Evolutionary conservation across 1,140 invertebrate species (phyloP), one percentile per base, ranked within the genome.

Genomic region (Temnothorax curvispinosus): DNA sequence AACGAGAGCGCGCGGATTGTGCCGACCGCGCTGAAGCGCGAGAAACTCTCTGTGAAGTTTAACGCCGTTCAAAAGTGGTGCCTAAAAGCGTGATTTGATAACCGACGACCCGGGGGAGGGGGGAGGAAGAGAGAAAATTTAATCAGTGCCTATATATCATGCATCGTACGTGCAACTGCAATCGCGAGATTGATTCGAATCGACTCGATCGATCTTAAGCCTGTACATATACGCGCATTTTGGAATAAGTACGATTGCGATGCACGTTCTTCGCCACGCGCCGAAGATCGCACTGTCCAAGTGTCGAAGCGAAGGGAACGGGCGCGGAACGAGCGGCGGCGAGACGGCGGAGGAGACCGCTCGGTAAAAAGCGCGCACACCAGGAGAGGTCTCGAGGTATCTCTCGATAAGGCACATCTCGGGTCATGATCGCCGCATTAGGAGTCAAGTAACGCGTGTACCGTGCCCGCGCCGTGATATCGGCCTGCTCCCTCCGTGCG

Each of bases 121-220:
- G 18, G 0, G 91, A 91, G 67, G 92, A 93, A 88, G 91, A 92
- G 91, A 21, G 44, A 92, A 92, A 91, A n/a, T 32, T 58, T 58
- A 93, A 93, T 88, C 93, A 95, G 94, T 95, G 94, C 94, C 94
- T 94, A 90, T 35, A 74, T 27, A 74, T 27, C 5, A 32, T 4
- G 44, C 67, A n/a, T 38, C 56, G 75, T 85, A 82, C 58, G 88
- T 89, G 91, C 87, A 90, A 92, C 21, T 21, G 21, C 91, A 92
- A 89, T 85, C 58, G 82, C 67, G 18, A 69, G 56, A 89, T 41
- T 15, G 35, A 77, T 67, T 9, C n/a, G 71, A 58, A 7, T 65
- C 27, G 13, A 13, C 35, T 15, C n/a, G 64, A 60, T 75, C 32
- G 35, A 41, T 54, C 35, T n/a, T 71, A 72, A 72, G 38, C 11